These are phyloP conservation scores for Steatocranus sp. DNA, from an alignment of 2,797 vertebrate species.

Conservation along the genomic window DNA sequence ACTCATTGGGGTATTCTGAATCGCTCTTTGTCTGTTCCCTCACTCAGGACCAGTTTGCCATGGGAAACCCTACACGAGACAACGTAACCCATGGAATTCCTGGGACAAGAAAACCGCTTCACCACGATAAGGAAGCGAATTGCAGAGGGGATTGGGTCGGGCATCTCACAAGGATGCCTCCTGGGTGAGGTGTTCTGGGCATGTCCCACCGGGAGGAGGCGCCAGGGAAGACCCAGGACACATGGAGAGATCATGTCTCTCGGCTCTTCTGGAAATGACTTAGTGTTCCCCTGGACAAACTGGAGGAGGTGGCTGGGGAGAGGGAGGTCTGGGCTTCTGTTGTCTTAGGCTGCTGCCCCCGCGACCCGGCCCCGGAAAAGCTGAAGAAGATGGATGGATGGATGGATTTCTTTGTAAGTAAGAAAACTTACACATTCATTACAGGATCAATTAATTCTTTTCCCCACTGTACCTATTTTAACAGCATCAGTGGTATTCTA, in stretches of 20 bases:
- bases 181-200: not conserved
- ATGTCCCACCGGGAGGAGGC: not conserved
- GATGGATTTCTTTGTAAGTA: not conserved
- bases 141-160: not conserved
- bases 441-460: not conserved
- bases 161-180: not conserved
- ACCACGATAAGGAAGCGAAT: fast-evolving
- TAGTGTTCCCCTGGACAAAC: not conserved
- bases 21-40: not conserved
- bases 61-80: not conserved
- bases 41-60: not conserved
- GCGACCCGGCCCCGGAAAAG: fast-evolving
- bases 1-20: not conserved
- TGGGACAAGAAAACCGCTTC: not conserved
- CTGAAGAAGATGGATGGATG: not conserved
- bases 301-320: not conserved
- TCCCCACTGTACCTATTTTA: not conserved
- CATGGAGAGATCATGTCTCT: not conserved
- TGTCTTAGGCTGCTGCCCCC: not conserved
- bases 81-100: not conserved
- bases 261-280: not conserved
- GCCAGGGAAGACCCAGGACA: not conserved
- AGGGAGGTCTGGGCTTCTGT: not conserved
- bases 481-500: not conserved
- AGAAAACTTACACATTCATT: not conserved